Conservation (phyloP, 2,113 vertebrate genomes). For the Macrotis lagotis region DNA sequence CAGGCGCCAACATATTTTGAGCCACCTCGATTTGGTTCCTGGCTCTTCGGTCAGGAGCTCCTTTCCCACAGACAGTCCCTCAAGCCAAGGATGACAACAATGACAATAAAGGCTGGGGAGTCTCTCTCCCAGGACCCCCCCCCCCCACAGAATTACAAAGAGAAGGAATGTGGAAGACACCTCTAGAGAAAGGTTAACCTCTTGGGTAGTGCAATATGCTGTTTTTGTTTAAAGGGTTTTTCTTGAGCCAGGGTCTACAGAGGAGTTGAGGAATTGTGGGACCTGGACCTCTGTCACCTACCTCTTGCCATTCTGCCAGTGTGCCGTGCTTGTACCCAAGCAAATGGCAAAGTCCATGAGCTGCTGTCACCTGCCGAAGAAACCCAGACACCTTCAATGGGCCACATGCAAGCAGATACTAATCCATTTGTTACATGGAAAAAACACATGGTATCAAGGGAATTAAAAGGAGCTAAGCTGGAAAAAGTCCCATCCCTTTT, state of each 20-base stretch:
- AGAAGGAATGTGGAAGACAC: not conserved
- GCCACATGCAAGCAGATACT: too few relatives aligned
- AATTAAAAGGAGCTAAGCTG: not conserved
- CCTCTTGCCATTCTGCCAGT: conserved; percentile 88
- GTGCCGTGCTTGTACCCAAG: conserved; percentile 92
- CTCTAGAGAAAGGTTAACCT: not conserved
- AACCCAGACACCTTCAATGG: not conserved
- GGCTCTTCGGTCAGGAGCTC: rapidly evolving
- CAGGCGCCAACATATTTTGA: rapidly evolving
- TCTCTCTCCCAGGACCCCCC: too few relatives aligned
- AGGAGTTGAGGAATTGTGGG: not conserved
- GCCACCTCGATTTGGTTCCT: rapidly evolving
- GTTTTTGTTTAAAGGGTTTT: too few relatives aligned
- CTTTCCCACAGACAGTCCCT: rapidly evolving
- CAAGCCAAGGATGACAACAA: not conserved
- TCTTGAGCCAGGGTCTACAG: not conserved
- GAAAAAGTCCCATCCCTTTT: not conserved
- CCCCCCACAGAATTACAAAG: too few relatives aligned
- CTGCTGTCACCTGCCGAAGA: conserved; percentile 86
- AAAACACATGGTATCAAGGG: too few relatives aligned
- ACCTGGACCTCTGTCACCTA: conserved; percentile 56
- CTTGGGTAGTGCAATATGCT: too few relatives aligned
- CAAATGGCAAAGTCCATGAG: conserved; percentile 94
- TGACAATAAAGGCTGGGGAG: too few relatives aligned
- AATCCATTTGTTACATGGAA: too few relatives aligned